A percentile compares a stretch with the other conserved stretches of the same genome.
Evolutionary conservation across 2,888 invertebrate genomes (phyloP).

Genomic region (Plagodis dolabraria): DNA sequence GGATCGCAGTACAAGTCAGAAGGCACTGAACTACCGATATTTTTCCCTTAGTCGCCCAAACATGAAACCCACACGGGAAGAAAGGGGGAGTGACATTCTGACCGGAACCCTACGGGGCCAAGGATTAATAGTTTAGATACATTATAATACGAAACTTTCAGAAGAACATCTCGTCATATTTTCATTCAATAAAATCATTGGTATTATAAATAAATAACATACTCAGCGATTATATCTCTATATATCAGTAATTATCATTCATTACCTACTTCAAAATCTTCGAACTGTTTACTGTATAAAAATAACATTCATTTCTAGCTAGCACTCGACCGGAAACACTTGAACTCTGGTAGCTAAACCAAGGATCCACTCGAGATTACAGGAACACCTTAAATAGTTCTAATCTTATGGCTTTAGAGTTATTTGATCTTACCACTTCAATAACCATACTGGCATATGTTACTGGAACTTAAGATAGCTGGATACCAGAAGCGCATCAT

Average conservation of each 20-base stretch:
- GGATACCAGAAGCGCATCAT: slow-evolving; percentile 35
- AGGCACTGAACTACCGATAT: no score
- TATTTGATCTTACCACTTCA: slow-evolving; percentile 77
- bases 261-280: not conserved
- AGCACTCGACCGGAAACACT: slow-evolving; percentile 63
- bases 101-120: no score
- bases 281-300: slow-evolving; percentile 7
- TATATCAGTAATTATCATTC: not conserved
- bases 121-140: no score
- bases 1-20: no score
- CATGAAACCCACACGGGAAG: no score
- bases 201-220: not conserved
- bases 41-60: no score
- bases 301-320: slow-evolving; percentile 9
- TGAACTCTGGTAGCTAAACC: slow-evolving; percentile 51
- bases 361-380: slow-evolving; percentile 68
- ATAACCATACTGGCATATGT: slow-evolving; percentile 43
- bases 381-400: slow-evolving; percentile 77
- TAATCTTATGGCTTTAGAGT: slow-evolving; percentile 58
- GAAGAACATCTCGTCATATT: no score
- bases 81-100: no score
- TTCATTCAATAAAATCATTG: no score
- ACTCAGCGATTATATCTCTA: not conserved
- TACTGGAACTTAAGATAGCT: slow-evolving; percentile 36
- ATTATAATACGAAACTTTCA: no score